A percentile compares a stretch with the other conserved stretches of the same genome.
These are phyloP conservation scores for Laspeyria flexula DNA, from an alignment of 2,888 invertebrate genomes.

Conservation along the genomic window DNA sequence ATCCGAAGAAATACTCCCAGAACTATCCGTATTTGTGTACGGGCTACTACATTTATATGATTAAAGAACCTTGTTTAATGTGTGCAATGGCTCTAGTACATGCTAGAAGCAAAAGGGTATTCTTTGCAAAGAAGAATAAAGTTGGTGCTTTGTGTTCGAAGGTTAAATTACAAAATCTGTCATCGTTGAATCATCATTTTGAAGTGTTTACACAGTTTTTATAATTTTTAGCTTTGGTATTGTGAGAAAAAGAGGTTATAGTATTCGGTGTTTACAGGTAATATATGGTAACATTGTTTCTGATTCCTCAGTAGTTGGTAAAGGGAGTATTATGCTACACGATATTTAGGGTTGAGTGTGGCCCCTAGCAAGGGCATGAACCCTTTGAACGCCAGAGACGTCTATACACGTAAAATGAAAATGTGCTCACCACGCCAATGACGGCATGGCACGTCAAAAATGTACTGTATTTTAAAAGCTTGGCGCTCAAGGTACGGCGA, in stretches of 20 bases:
- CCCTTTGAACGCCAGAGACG: no score
- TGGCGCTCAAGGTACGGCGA: no score
- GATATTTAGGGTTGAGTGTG: no score
- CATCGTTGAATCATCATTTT: conserved; percentile 95
- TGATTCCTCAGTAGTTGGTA: no score
- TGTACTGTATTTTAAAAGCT: no score
- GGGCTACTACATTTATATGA: conserved; percentile 93
- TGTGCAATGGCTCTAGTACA: conserved; percentile 98
- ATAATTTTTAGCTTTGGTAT: conserved; percentile 29
- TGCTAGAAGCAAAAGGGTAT: conserved; percentile 93
- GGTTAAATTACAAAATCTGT: conserved; percentile 91
- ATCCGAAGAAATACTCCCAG: conserved; percentile 50
- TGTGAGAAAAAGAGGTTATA: not conserved
- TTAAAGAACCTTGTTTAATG: conserved; percentile 96
- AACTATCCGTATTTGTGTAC: conserved; percentile 92
- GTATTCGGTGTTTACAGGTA: no score
- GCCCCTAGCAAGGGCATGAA: no score
- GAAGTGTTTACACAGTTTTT: conserved; percentile 91
- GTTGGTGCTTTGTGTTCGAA: conserved; percentile 90
- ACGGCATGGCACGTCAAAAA: no score
- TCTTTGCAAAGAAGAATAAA: conserved; percentile 87
- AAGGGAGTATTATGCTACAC: no score
- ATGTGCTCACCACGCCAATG: no score
- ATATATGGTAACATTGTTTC: no score
- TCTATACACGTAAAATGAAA: no score